phyloP scores from a whole-genome alignment of 2,888 invertebrate genomes.

The Nemurella pictetii region DNA sequence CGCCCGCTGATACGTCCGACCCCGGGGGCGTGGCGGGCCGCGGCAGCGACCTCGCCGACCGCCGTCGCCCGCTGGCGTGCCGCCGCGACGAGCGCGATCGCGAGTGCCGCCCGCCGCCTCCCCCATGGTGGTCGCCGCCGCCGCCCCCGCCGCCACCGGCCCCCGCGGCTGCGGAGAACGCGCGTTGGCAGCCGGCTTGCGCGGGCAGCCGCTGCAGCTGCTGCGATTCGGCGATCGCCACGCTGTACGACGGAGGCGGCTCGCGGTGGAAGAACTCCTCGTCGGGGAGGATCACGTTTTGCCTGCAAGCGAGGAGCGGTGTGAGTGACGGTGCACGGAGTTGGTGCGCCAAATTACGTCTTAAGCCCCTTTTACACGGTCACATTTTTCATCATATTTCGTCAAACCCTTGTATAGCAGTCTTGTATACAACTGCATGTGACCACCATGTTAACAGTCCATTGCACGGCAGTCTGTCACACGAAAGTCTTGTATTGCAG shows the following conservation, averaged over 20 bases:
- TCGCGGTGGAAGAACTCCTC: constrained; percentile 50
- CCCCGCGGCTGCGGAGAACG: not conserved
- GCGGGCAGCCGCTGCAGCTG: constrained; percentile 32
- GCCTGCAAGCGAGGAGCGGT: not conserved
- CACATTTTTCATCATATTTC: too few species aligned
- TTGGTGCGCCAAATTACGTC: too few species aligned
- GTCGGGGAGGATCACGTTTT: constrained; percentile 43
- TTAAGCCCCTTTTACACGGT: too few species aligned
- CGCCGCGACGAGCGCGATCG: not conserved
- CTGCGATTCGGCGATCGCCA: constrained; percentile 50
- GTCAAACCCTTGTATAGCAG: too few species aligned
- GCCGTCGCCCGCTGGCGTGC: constrained; percentile 9
- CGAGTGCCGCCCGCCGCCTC: not conserved
- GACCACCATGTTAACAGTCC: too few species aligned
- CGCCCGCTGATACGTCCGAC: not conserved
- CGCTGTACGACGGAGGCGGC: constrained; percentile 56
- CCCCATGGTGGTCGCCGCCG: not conserved
- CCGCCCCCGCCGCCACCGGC: not conserved
- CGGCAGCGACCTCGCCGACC: constrained; percentile 2
- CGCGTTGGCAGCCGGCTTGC: not conserved
- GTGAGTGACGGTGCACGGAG: too few species aligned
- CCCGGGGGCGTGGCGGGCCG: not conserved
- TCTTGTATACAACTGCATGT: too few species aligned
- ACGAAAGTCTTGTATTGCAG: too few species aligned
- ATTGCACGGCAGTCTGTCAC: too few species aligned